These are phyloP conservation scores for Archivesica marissinica DNA, from an alignment of 1,140 invertebrate species.

Conservation along the genomic window DNA sequence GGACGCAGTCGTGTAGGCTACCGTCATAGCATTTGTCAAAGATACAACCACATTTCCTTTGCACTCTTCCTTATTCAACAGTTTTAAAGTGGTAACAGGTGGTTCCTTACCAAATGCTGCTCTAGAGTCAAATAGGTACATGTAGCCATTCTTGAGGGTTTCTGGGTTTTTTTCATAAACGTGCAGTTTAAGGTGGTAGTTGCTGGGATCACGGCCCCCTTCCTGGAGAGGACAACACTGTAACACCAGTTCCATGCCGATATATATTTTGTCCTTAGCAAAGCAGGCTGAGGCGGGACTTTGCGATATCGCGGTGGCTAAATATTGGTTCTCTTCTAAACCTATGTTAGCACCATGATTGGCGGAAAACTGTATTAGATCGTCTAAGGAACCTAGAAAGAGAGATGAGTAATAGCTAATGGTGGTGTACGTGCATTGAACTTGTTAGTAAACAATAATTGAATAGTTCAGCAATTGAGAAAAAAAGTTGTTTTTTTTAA, in stretches of 20 bases:
- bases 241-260: constrained; percentile 5
- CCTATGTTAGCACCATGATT: constrained; percentile 36
- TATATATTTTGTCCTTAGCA: not conserved
- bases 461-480: no score
- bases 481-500: no score
- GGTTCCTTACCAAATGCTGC: not conserved
- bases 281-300: constrained; percentile 20
- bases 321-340: not conserved
- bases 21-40: not conserved
- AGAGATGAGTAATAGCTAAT: no score
- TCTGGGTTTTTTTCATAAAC: constrained; percentile 29
- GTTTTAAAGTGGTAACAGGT: not conserved
- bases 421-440: no score
- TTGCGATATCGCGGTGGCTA: not conserved
- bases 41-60: not conserved
- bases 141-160: not conserved
- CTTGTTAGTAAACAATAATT: no score
- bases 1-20: not conserved
- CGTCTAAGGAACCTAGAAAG: not conserved
- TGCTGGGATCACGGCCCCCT: not conserved
- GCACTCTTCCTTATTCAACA: constrained; percentile 17
- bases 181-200: not conserved
- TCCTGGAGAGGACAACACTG: constrained; percentile 2
- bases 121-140: not conserved
- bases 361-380: not conserved